Evolutionary conservation across 2,888 invertebrate genomes (phyloP).

Genomic region (Drosophila tripunctata): DNA sequence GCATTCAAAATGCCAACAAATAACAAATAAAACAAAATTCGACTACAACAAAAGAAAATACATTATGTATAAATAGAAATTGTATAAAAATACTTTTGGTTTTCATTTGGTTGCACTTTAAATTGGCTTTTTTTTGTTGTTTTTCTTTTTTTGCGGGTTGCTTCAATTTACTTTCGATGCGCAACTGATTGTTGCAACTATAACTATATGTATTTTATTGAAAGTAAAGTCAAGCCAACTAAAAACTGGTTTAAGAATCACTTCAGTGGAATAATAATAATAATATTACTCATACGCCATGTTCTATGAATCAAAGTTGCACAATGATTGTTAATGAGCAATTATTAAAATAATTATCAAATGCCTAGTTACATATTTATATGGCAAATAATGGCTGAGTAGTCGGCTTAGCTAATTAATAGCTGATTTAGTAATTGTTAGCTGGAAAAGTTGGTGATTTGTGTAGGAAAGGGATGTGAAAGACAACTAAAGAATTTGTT

Average conservation of each 20-base stretch:
- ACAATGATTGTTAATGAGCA: conserved; percentile 35
- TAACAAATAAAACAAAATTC: conserved; percentile 9
- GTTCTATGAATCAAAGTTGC: conserved; percentile 1
- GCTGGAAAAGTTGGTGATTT: background rate
- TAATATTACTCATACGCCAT: conserved; percentile 46
- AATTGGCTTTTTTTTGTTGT: too few species aligned
- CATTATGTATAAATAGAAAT: conserved; percentile 56
- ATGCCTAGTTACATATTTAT: background rate
- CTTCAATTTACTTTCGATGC: conserved; percentile 49
- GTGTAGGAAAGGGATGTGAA: too few species aligned
- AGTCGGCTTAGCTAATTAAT: background rate
- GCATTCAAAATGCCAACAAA: conserved; percentile 62
- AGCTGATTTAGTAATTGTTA: background rate
- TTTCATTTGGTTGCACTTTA: conserved; percentile 61
- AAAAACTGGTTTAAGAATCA: background rate
- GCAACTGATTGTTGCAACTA: conserved; percentile 7
- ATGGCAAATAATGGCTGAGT: background rate
- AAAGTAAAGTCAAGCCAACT: background rate
- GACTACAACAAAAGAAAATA: conserved; percentile 25
- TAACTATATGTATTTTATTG: background rate
- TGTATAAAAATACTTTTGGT: conserved; percentile 63
- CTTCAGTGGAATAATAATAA: background rate
- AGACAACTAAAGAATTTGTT: too few species aligned
- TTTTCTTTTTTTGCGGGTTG: conserved; percentile 17
- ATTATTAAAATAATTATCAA: conserved; percentile 29